Percentiles rank a stretch among this genome's conserved stretches.
Conservation (phyloP, 2,888 invertebrate genomes). For the Exocentrus adspersus region DNA sequence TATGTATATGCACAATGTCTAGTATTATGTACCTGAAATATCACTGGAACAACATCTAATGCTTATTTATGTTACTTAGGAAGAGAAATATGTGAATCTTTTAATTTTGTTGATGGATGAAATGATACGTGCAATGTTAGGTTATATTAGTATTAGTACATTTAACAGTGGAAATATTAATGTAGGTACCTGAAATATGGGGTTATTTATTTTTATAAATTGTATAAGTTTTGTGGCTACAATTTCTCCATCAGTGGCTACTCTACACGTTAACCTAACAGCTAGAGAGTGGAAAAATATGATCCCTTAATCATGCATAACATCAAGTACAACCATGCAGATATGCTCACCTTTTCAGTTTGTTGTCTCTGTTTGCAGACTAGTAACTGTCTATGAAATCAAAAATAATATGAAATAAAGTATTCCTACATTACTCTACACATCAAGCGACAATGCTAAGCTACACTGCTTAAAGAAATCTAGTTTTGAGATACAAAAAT, state of each 20-base stretch:
- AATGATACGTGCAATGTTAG: conserved; percentile 17
- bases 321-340: conserved; percentile 31
- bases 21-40: not conserved
- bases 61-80: conserved; percentile 1
- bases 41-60: not conserved
- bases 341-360: conserved; percentile 60
- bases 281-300: not conserved
- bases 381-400: conserved; percentile 61
- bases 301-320: conserved; percentile 17
- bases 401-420: conserved; percentile 52
- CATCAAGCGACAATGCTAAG: conserved; percentile 33
- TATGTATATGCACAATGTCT: not conserved
- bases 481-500: not conserved
- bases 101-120: conserved; percentile 10
- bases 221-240: no score
- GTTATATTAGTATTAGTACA: not conserved
- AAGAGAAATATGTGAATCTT: conserved; percentile 25
- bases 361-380: conserved; percentile 56
- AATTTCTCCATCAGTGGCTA: no score
- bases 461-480: conserved; percentile 5
- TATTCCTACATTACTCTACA: conserved; percentile 44
- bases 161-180: not conserved
- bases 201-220: no score
- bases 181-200: not conserved
- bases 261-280: no score